These are phyloP conservation scores for Lucinisca nassula DNA, from an alignment of 2,888 invertebrate species.

Conservation along the genomic window DNA sequence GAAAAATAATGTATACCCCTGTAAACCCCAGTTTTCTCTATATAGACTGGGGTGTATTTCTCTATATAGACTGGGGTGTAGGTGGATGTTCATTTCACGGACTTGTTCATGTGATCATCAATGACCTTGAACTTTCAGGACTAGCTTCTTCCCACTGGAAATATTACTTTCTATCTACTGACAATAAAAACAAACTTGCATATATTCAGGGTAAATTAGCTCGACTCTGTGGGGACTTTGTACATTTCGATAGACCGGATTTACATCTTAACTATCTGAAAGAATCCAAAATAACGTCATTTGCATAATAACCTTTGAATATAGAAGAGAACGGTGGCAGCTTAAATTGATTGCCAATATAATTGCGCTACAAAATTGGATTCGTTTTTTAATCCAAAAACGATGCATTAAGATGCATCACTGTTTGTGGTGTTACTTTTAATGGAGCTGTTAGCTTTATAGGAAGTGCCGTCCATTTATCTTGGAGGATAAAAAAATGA, in stretches of 20 bases:
- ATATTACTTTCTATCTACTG: no score
- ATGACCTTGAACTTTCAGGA: no score
- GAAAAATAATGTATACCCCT: no score
- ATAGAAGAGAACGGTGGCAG: not conserved
- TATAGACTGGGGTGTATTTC: no score
- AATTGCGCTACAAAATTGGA: not conserved
- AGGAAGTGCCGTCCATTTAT: not conserved
- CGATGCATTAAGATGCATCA: not conserved
- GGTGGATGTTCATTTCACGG: no score
- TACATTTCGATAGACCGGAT: not conserved
- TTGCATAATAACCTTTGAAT: slow-evolving; percentile 5
- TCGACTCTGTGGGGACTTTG: not conserved
- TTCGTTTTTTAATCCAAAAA: not conserved
- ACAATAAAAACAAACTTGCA: not conserved
- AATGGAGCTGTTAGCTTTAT: no score
- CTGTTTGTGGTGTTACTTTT: not conserved
- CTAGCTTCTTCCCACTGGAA: no score
- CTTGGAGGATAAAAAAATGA: not conserved
- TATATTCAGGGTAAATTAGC: not conserved
- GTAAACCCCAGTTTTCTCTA: no score
- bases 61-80: no score
- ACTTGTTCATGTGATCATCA: no score
- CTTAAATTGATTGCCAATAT: not conserved
- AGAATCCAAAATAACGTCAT: not conserved
- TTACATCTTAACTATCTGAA: not conserved